Evolutionary conservation across 2,888 invertebrate species (phyloP), one percentile per base, ranked within the genome.

Genomic region (Drosophila kambysellisi): DNA sequence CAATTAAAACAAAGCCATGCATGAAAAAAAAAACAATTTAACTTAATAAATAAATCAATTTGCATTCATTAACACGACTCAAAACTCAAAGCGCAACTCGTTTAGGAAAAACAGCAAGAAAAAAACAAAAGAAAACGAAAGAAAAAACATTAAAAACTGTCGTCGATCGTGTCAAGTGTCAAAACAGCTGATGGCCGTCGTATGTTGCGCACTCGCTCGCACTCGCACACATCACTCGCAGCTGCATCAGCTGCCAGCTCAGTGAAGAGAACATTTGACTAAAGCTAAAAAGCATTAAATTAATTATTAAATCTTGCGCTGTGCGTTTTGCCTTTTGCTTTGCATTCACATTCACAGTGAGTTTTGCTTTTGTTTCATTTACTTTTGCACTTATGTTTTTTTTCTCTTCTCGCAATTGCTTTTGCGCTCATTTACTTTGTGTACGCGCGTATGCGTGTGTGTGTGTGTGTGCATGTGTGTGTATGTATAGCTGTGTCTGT

Each of bases 121-220:
- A 61, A n/a, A 17, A 30, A 9, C 29, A 37, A 65, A 60, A 3
- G 57, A 11, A 63, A 61, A 35, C 25, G 35, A 43, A 41, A 48
- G 32, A 52, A 65, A 58, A 32, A 48, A 43, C 11, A 43, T 52
- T 35, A 53, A 48, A 71, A 39, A 76, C 61, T 54, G 59, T 50
- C 71, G 62, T 65, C 68, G 86, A 86, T 86, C 86, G 86, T 90
- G 88, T 86, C 88, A 88, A 86, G 79, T 88, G 88, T 88, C 87
- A 76, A 66, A 86, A 86, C 86, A 86, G 86, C 86, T 86, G 86
- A 83, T 70, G 70, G 58, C 63, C 43, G 54, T 54, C 51, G 61
- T 53, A 60, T 84, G 53, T 12, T 76, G 79, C 86, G 66, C 51
- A 52, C 76, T 74, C 85, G 25, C 85, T 79, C 80, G 48, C 72